Evolutionary conservation across 2,888 invertebrate species (phyloP).

Genomic region (Tribolium freemani): DNA sequence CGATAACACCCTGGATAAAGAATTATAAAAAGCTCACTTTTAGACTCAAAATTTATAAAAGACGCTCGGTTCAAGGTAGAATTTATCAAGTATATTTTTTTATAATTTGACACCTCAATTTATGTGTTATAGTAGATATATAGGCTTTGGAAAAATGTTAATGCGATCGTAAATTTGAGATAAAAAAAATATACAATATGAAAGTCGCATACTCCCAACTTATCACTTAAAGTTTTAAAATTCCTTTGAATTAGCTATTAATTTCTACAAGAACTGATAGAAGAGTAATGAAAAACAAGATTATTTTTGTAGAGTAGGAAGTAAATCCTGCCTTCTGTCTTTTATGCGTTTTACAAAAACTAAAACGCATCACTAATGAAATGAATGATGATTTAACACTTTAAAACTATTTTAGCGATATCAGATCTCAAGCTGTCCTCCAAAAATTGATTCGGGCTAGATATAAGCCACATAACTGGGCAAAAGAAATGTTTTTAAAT

Average conservation of each 20-base stretch:
- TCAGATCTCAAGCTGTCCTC: too few species aligned
- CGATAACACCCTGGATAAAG: slow-evolving; percentile 3
- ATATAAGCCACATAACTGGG: too few species aligned
- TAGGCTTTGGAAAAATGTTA: slow-evolving; percentile 20
- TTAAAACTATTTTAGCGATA: too few species aligned
- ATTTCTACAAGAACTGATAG: slow-evolving; percentile 17
- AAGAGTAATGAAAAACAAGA: slow-evolving; percentile 17
- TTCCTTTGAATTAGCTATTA: not conserved
- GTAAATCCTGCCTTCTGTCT: not conserved
- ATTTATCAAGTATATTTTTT: slow-evolving; percentile 22
- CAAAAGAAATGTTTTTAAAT: too few species aligned
- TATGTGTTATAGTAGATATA: not conserved
- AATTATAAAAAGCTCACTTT: slow-evolving; percentile 5
- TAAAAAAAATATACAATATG: slow-evolving; percentile 7
- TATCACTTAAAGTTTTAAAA: not conserved
- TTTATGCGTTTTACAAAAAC: too few species aligned
- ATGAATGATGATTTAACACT: too few species aligned
- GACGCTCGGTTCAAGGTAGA: slow-evolving; percentile 2
- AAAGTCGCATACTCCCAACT: not conserved
- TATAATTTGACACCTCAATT: slow-evolving; percentile 27
- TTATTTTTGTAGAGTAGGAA: slow-evolving; percentile 14
- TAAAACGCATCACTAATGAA: too few species aligned
- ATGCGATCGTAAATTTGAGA: slow-evolving; percentile 11
- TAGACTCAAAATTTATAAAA: slow-evolving; percentile 25
- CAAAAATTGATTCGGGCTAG: too few species aligned